Conservation (phyloP, 2,888 invertebrate species). For the Platycheirus albimanus region DNA sequence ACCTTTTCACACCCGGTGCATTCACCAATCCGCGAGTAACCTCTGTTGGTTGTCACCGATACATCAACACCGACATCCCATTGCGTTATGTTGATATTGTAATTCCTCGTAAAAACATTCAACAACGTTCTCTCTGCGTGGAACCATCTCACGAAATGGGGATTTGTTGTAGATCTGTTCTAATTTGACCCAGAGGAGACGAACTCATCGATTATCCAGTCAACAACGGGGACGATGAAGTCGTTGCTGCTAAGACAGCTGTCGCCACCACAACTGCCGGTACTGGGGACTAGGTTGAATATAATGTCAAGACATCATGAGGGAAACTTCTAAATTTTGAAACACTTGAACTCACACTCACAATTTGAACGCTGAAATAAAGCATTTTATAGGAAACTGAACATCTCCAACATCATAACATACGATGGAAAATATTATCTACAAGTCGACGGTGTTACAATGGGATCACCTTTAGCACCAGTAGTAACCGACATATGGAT, state of each 20-base stretch:
- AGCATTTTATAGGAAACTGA: slow-evolving; percentile 50
- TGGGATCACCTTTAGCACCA: too few species aligned
- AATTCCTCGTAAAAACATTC: slow-evolving; percentile 99
- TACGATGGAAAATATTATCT: too few species aligned
- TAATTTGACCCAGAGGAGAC: slow-evolving; percentile 98
- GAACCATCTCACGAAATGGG: slow-evolving; percentile 98
- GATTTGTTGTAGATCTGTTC: slow-evolving; percentile 99
- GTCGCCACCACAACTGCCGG: slow-evolving; percentile 79
- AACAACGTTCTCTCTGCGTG: slow-evolving; percentile 94
- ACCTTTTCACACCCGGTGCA: slow-evolving; percentile 99
- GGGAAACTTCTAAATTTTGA: slow-evolving; percentile 82
- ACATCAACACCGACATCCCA: slow-evolving; percentile 99
- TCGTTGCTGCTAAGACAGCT: slow-evolving; percentile 81
- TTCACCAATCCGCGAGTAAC: slow-evolving; percentile 99
- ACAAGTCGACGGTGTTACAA: too few species aligned
- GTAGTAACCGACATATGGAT: too few species aligned
- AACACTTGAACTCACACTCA: slow-evolving; percentile 34
- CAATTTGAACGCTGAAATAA: slow-evolving; percentile 68
- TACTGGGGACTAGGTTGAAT: slow-evolving; percentile 82
- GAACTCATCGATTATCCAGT: slow-evolving; percentile 83
- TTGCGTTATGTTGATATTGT: slow-evolving; percentile 98
- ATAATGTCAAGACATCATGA: slow-evolving; percentile 82
- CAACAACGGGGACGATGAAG: slow-evolving; percentile 85
- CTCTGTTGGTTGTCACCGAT: slow-evolving; percentile 97
- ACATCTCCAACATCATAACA: too few species aligned